phyloP scores from a whole-genome alignment of 2,797 vertebrate species.

The Oreonectes daqikongensis region DNA sequence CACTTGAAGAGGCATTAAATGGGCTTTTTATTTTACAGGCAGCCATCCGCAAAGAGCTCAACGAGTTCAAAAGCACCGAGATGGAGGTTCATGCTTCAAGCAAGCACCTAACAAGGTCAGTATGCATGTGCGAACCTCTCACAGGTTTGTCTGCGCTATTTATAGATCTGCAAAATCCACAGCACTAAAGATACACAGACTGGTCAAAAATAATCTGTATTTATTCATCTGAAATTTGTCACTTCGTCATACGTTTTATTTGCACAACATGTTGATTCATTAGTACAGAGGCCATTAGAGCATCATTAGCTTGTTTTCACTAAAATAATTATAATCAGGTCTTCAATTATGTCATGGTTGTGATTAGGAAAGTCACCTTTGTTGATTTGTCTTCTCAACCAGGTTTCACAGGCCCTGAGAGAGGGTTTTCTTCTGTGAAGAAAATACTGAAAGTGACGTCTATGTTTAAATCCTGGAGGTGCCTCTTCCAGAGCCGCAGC shows the following conservation, averaged over 20 bases:
- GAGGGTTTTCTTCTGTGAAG: conserved; percentile 97
- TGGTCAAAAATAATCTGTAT: conserved; percentile 38
- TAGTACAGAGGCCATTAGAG: conserved; percentile 41
- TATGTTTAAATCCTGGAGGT: conserved; percentile 64
- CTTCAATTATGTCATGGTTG: background rate
- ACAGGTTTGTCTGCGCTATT: conserved; percentile 55
- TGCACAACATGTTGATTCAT: conserved; percentile 39
- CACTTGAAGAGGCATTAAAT: conserved; percentile 56
- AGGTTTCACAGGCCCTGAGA: conserved; percentile 98
- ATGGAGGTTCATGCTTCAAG: conserved; percentile 99
- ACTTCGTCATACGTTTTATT: too few relatives aligned
- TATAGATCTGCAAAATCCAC: conserved; percentile 63
- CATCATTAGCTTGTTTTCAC: conserved; percentile 52
- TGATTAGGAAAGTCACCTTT: background rate
- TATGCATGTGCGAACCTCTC: conserved; percentile 39
- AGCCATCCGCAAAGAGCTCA: conserved; percentile 97
- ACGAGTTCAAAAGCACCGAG: conserved; percentile 99
- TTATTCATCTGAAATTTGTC: too few relatives aligned
- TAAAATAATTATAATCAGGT: conserved; percentile 66
- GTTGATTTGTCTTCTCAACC: conserved; percentile 40
- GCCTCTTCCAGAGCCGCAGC: conserved; percentile 66
- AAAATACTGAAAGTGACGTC: conserved; percentile 77
- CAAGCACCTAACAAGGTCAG: conserved; percentile 98
- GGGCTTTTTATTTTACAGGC: conserved; percentile 75
- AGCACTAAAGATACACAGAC: conserved; percentile 70